A percentile compares a stretch with the other conserved stretches of the same genome.
Evolutionary conservation across 2,888 invertebrate genomes (phyloP).

Genomic region (Caenorhabditis zanzibari): DNA sequence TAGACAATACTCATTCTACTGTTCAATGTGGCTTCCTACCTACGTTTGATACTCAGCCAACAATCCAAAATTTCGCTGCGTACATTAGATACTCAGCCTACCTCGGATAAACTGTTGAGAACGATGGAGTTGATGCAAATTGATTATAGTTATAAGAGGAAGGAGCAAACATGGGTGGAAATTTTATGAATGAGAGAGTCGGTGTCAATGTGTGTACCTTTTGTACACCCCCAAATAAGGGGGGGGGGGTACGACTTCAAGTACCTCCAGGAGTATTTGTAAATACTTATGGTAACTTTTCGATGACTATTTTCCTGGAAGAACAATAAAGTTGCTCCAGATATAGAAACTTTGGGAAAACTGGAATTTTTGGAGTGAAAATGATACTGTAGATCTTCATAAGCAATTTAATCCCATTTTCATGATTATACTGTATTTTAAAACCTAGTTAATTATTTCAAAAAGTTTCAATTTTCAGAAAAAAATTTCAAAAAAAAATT

Average conservation of each 20-base stretch:
- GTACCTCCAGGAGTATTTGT: slow-evolving; percentile 13
- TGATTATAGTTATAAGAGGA: slow-evolving; percentile 28
- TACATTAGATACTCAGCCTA: not conserved
- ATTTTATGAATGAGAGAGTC: slow-evolving; percentile 28
- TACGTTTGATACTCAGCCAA: not conserved
- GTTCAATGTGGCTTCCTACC: too few species aligned
- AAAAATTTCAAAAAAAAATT: too few species aligned
- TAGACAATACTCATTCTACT: too few species aligned
- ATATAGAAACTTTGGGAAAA: too few species aligned
- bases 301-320: not conserved
- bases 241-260: slow-evolving; percentile 40
- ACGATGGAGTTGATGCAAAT: not conserved
- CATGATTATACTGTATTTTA: too few species aligned
- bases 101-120: slow-evolving; percentile 33
- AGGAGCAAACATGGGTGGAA: slow-evolving; percentile 53
- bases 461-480: too few species aligned
- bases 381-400: too few species aligned
- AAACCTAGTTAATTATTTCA: too few species aligned
- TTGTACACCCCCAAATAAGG: not conserved
- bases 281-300: not conserved
- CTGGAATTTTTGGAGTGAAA: too few species aligned
- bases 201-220: not conserved
- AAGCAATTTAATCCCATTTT: too few species aligned
- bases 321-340: not conserved
- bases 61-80: not conserved